phyloP scores from a whole-genome alignment of 2,888 invertebrate species.

The Xestobium rufovillosum region DNA sequence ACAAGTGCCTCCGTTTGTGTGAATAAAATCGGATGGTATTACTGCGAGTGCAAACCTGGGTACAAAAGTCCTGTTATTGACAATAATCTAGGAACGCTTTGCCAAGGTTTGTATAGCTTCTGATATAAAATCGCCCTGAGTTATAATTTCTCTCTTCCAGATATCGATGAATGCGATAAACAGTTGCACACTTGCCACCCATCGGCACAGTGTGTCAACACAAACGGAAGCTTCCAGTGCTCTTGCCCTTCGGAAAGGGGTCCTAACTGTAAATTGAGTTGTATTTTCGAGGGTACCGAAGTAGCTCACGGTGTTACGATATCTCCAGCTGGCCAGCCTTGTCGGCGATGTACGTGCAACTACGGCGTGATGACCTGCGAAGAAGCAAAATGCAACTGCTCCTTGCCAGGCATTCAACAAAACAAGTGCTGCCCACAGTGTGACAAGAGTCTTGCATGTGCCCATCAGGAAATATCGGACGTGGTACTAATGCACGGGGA shows the following conservation, averaged over 20 bases:
- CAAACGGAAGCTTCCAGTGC: conserved; percentile 72
- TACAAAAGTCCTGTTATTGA: conserved; percentile 56
- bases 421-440: conserved; percentile 76
- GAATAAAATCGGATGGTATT: conserved; percentile 86
- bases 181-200: conserved; percentile 73
- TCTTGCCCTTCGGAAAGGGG: conserved; percentile 51
- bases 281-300: conserved; percentile 62
- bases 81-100: conserved; percentile 52
- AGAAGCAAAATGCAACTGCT: conserved; percentile 65
- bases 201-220: conserved; percentile 70
- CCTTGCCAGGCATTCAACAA: conserved; percentile 42
- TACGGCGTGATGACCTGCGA: conserved; percentile 61
- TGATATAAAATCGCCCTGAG: not conserved
- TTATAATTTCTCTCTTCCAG: conserved; percentile 44
- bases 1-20: conserved; percentile 70
- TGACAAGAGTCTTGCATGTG: conserved; percentile 64
- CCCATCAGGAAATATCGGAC: conserved; percentile 71
- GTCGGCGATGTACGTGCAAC: conserved; percentile 47
- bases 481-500: conserved; percentile 74
- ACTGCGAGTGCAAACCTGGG: conserved; percentile 77
- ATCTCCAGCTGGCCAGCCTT: conserved; percentile 43
- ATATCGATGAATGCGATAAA: conserved; percentile 76
- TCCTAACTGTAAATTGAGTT: conserved; percentile 61
- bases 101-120: conserved; percentile 51
- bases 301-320: conserved; percentile 52